Base-by-base conservation (phyloP, 2,888 invertebrate genomes). In the Alitta virens region DNA sequence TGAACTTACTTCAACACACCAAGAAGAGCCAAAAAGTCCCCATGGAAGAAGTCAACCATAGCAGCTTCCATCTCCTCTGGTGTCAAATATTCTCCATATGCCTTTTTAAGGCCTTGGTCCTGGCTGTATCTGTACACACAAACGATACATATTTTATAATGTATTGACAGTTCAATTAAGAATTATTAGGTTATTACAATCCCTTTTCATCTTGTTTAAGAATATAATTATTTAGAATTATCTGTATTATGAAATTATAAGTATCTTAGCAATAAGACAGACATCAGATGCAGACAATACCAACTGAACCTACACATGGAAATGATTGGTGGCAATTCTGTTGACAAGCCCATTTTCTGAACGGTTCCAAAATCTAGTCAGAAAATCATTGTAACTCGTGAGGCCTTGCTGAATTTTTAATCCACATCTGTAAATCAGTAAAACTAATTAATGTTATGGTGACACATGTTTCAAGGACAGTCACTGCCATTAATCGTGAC, bases 311-410 rank as follows among this genome's bases (percentile, higher is more conserved):
- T 69, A 74, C 74, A 68, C 49, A 50, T 74, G 72, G 23, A 60
- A 54, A 18, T 62, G 54, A 56, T 69, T 69, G 21, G 60, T 67
- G 3, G 71, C 67, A 7, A 71, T 64, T 33, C 67, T 64, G 56
- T 70, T 68, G 23, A 72, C 71, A 2, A 75, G 56, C 25, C 73
- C 71, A 38, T 62, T 67, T 12, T 74, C 68, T 24, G 72, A 67
- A 65, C 68, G 70, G 62, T 69, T 74, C 62, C 72, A 73, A 58
- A 68, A 75, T 58, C 69, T 72, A 53, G 62, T 60, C 58, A 75
- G 63, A 56, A 75, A 74, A 21, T 74, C 74, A 40, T 65, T 69
- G 64, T 75, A 75, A 60, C 71, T 70, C 5, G 75, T 24, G 59
- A 73, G 73, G 25, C 74, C 74, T 53, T 70, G 68, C 21, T 70